Percentiles rank a stretch among this genome's conserved stretches.
phyloP scores from a whole-genome alignment of 92 coral and sea anemone species.

The Micromussa lordhowensis region DNA sequence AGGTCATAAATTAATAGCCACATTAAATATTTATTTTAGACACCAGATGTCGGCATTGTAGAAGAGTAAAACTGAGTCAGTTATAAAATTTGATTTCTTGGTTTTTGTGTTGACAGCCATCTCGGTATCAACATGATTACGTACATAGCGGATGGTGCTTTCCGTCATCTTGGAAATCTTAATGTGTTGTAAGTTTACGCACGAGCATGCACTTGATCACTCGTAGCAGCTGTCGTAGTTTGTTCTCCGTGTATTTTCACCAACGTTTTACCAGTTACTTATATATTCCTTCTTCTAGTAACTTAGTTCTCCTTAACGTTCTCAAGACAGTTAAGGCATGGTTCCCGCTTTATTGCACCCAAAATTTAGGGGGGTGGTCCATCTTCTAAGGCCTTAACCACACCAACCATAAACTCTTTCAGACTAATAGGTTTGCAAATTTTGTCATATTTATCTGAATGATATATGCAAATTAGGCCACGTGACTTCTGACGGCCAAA shows the following conservation, averaged over 20 bases:
- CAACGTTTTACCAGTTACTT: background rate
- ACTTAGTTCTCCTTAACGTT: background rate
- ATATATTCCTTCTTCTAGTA: background rate
- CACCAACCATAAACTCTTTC: too few species aligned
- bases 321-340: too few species aligned
- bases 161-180: conserved; percentile 58
- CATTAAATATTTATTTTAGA: background rate
- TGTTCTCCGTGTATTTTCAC: background rate
- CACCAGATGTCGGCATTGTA: background rate
- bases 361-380: too few species aligned
- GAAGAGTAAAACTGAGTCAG: background rate
- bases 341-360: too few species aligned
- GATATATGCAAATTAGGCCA: too few species aligned
- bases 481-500: too few species aligned
- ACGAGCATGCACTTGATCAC: background rate
- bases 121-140: conserved; percentile 67
- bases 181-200: conserved; percentile 60
- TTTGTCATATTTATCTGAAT: too few species aligned
- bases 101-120: conserved; percentile 53
- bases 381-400: too few species aligned
- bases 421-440: too few species aligned
- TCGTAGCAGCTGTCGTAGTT: too few species aligned
- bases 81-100: background rate
- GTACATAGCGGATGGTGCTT: conserved; percentile 69
- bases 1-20: background rate